phyloP scores from a whole-genome alignment of 2,888 invertebrate species.

The Anoplius nigerrimus region DNA sequence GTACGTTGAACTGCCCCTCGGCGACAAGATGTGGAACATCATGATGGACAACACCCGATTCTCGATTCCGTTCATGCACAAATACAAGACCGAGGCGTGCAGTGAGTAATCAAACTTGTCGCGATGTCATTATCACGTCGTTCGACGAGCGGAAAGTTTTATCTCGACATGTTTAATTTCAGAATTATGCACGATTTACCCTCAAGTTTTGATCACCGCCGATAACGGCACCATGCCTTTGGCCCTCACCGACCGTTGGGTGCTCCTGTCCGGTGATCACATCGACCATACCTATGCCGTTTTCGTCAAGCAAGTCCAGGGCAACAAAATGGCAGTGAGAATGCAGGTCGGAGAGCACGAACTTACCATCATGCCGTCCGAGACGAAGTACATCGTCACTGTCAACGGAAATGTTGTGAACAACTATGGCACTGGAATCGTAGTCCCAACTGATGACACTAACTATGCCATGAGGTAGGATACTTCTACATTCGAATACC shows the following conservation, averaged over 20 bases:
- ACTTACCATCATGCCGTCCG: constrained; percentile 51
- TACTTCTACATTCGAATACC: neutral
- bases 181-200: constrained; percentile 65
- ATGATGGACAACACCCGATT: constrained; percentile 42
- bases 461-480: constrained; percentile 42
- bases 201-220: constrained; percentile 51
- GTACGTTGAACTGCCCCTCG: constrained; percentile 25
- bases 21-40: constrained; percentile 29
- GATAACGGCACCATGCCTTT: constrained; percentile 53
- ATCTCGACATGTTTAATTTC: constrained; percentile 36
- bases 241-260: constrained; percentile 65
- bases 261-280: constrained; percentile 65
- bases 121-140: neutral
- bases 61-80: constrained; percentile 6
- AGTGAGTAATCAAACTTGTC: no score
- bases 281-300: constrained; percentile 62
- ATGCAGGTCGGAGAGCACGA: constrained; percentile 40
- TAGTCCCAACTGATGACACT: constrained; percentile 27
- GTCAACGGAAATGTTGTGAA: constrained; percentile 46
- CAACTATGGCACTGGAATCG: constrained; percentile 41
- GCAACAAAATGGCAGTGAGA: constrained; percentile 50
- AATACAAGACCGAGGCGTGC: constrained; percentile 13
- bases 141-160: no score
- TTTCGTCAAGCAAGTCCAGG: constrained; percentile 64
- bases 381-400: constrained; percentile 27